Base-by-base conservation (phyloP, 2,888 invertebrate genomes). In the Caenorhabditis sp. region DNA sequence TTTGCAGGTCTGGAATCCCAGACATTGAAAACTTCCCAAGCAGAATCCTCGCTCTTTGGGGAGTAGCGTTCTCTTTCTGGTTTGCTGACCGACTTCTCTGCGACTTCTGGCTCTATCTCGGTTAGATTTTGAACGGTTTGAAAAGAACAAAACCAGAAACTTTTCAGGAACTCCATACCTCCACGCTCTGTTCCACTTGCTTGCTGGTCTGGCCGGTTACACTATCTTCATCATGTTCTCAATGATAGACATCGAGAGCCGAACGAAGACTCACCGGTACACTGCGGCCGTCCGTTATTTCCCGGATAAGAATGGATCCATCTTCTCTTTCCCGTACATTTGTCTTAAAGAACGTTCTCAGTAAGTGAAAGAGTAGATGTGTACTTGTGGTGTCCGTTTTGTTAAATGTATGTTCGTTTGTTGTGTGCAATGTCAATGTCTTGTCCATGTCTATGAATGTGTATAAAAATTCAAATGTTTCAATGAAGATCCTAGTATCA, bases 191-290 rank as follows among this genome's bases (percentile, higher is more conserved):
- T 91, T 91, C 84, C 91, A 91, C 82, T 73, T 91, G 31, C 84
- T 91, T n/a, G 87, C 88, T 28, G 89, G 89, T 6, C 80, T 90
- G 26, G 90, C 90, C 56, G 90, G 87, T 6, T 91, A 91, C 84
- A 89, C 90, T 26, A 87, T 90, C 56, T 91, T 91, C 85, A 86
- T 91, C 31, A 91, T 91, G 91, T 91, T 91, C 85, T 89, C 89
- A 10, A 85, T 90, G 81, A 86, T 91, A 31, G 91, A 91, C 80
- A 90, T 91, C 72, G 87, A 89, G 35, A 84, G 86, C 16, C 80
- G 91, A 24, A 66, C 85, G 12, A 69, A 84, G 14, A 76, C 86
- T 64, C 91, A 91, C 80, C 83, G 87, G 61, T 89, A 82, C 81
- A 87, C 89, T 4, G 89, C 85, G 7, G 87, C 87, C 22, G 82